Base-by-base conservation (phyloP, 2,888 invertebrate genomes). In the Perizoma affinitatum region DNA sequence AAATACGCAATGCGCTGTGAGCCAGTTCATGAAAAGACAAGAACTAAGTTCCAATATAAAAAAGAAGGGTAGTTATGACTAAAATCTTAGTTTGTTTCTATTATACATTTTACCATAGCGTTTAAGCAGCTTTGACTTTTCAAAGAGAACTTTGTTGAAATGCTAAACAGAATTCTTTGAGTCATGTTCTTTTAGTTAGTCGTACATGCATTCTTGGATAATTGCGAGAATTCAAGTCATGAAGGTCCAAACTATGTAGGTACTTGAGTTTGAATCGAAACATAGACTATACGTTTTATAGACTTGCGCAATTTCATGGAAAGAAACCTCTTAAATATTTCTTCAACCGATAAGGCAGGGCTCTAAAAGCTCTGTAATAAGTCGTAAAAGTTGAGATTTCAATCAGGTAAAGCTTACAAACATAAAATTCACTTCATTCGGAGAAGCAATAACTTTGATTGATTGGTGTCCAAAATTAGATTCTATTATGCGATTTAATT, bases 361-460 rank as follows among this genome's bases (percentile, higher is more conserved):
- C 55, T 35, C 52, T 55, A 58, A 38, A 58, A 58, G 54, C 52
- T 10, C 42, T 35, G 55, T 53, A 63, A 55, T 58, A 63, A 58
- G 58, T 58, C 55, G 55, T 63, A 63, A 63, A 63, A 40, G 58
- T 58, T 38, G 53, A 58, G 63, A 63, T 63, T 63, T 63, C 58
- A 58, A 63, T 58, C 58, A 63, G 58, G 55, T 52, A 48, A 52
- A 58, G 63, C 55, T 50, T 45, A 41, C 57, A 41, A 45, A 53
- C 63, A 53, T 63, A 58, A 63, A 62, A 58, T 46, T 54, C 58
- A 55, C 55, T 63, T 52, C 52, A 63, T 63, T 58, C 41, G 41
- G 52, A 11, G n/a, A 54, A 58, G 62, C 54, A 41, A 58, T 63
- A 63, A 63, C 52, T 52, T 55, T 52, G 52, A 63, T 63, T 58